Evolutionary conservation across 2,888 invertebrate species (phyloP).

Genomic region (Xylocampa areola): DNA sequence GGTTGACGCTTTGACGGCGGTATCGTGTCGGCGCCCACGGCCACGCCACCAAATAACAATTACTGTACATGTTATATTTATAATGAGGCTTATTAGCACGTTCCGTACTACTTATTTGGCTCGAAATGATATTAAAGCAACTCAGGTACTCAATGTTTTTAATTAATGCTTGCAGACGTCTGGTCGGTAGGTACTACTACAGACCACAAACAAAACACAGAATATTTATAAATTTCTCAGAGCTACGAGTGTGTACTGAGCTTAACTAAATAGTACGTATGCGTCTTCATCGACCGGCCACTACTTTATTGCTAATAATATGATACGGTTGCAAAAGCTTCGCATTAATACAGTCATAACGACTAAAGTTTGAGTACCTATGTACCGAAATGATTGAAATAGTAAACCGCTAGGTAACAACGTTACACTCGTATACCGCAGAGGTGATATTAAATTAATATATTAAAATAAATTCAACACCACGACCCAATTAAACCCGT

Average conservation of each 20-base stretch:
- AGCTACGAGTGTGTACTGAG: too few relatives aligned
- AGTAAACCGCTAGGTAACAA: neutral
- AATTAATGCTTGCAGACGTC: neutral
- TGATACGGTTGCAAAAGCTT: neutral
- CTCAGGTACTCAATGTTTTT: neutral
- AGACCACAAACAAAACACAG: too few relatives aligned
- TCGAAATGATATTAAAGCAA: constrained; percentile 20
- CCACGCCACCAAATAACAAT: neutral
- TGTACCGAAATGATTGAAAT: neutral
- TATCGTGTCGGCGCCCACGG: constrained; percentile 3
- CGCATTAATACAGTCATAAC: neutral
- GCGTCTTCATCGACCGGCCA: constrained; percentile 7
- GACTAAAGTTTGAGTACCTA: neutral
- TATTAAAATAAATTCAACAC: constrained; percentile 18
- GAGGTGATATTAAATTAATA: constrained; percentile 23
- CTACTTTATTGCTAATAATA: constrained; percentile 3
- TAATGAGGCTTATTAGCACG: constrained; percentile 18
- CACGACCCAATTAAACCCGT: constrained; percentile 40
- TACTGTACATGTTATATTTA: constrained; percentile 18
- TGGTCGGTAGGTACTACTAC: neutral
- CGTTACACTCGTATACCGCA: neutral
- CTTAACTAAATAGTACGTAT: too few relatives aligned
- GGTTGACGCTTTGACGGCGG: neutral
- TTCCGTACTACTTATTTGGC: neutral
- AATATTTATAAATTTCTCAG: too few relatives aligned